These are phyloP conservation scores for Tychaedon coryphoeus DNA, from an alignment of 2,113 vertebrate species.

Conservation along the genomic window DNA sequence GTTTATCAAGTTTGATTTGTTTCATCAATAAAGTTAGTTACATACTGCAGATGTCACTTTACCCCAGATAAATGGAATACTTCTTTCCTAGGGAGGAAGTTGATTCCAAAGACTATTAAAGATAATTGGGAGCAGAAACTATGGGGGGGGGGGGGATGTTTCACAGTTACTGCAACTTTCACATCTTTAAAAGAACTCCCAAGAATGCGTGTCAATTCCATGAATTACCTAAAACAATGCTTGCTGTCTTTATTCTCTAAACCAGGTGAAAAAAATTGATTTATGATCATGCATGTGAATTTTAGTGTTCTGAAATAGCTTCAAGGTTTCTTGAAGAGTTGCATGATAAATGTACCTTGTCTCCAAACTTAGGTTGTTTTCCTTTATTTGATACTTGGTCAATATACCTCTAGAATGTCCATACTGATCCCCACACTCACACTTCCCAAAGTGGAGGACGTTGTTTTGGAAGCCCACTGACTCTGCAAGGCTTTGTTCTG, in stretches of 20 bases:
- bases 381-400: neutral
- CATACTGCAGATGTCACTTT: neutral
- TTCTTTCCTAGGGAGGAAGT: neutral
- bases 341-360: neutral
- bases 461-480: neutral
- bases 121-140: neutral
- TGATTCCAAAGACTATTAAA: neutral
- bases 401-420: neutral
- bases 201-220: neutral
- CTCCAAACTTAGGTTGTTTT: neutral
- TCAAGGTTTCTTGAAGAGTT: neutral
- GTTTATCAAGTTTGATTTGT: neutral
- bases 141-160: rapidly evolving
- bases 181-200: neutral
- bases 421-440: neutral
- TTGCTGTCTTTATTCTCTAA: neutral
- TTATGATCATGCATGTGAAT: neutral
- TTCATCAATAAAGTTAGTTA: neutral
- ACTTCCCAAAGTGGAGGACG: neutral
- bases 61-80: neutral
- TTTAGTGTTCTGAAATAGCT: neutral
- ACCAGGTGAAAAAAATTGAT: neutral
- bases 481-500: neutral
- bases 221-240: neutral
- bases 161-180: neutral